Conservation (phyloP, 2,888 invertebrate genomes). For the Nematopogon swammerdamellus region DNA sequence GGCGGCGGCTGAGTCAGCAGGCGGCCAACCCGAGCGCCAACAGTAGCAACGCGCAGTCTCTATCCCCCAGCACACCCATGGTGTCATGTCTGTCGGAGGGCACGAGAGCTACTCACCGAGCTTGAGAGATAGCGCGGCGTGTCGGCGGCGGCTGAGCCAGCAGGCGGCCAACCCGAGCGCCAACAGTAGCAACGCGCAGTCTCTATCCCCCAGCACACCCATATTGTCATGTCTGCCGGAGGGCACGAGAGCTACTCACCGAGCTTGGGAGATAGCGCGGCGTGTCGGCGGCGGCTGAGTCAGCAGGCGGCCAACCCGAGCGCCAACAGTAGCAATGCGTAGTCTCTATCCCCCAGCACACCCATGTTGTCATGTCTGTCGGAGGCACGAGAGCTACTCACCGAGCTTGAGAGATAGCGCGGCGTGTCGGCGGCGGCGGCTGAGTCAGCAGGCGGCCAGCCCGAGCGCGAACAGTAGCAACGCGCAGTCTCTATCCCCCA, state of each 20-base stretch:
- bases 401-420: slow-evolving; percentile 43
- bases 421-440: too few relatives aligned
- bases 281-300: too few relatives aligned
- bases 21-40: slow-evolving; percentile 26
- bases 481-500: slow-evolving; percentile 25
- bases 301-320: too few relatives aligned
- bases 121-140: slow-evolving; percentile 33
- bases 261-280: slow-evolving; percentile 36
- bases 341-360: too few relatives aligned
- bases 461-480: slow-evolving; percentile 22
- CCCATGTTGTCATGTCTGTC: too few relatives aligned
- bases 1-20: slow-evolving; percentile 31
- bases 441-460: slow-evolving; percentile 37
- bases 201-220: too few relatives aligned
- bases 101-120: slow-evolving; percentile 27
- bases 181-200: too few relatives aligned
- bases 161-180: too few relatives aligned
- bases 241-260: slow-evolving; percentile 21
- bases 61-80: slow-evolving; percentile 30
- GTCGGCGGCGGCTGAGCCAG: slow-evolving; percentile 30
- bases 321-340: too few relatives aligned
- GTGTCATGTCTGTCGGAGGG: neutral
- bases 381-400: slow-evolving; percentile 14
- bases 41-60: slow-evolving; percentile 21
- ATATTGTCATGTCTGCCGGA: too few relatives aligned